Conservation (phyloP, 1,140 invertebrate genomes). For the Brachionus koreanus region DNA sequence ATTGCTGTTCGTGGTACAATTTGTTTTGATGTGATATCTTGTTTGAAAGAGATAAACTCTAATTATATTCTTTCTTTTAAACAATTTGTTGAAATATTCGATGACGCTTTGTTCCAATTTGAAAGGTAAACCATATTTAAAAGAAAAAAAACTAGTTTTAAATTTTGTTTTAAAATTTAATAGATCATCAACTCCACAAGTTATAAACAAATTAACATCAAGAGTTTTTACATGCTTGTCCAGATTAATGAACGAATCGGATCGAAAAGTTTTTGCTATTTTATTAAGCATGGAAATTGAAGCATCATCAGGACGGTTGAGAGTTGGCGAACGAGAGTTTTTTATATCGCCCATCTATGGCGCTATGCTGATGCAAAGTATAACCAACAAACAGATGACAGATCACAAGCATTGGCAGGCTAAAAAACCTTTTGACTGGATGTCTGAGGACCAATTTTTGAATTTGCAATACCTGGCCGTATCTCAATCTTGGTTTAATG, state of each 20-base stretch:
- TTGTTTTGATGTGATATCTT: slow-evolving; percentile 55
- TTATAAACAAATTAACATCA: slow-evolving; percentile 26
- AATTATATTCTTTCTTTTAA: slow-evolving; percentile 54
- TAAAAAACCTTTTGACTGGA: slow-evolving; percentile 60
- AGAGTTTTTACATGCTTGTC: not conserved
- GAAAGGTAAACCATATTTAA: slow-evolving; percentile 51
- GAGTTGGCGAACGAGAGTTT: slow-evolving; percentile 54
- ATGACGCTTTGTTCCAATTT: slow-evolving; percentile 54
- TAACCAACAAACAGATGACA: not conserved
- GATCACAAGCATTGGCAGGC: slow-evolving; percentile 47
- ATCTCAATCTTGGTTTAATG: slow-evolving; percentile 48
- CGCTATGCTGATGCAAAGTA: slow-evolving; percentile 46
- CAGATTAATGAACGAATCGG: slow-evolving; percentile 25
- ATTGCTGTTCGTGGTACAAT: slow-evolving; percentile 55
- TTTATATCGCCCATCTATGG: slow-evolving; percentile 54
- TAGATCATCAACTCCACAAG: slow-evolving; percentile 29
- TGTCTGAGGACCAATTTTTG: slow-evolving; percentile 58
- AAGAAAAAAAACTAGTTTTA: not conserved
- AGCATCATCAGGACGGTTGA: slow-evolving; percentile 47
- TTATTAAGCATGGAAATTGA: slow-evolving; percentile 49
- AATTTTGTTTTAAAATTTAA: not conserved
- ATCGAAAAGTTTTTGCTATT: slow-evolving; percentile 32
- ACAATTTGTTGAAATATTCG: slow-evolving; percentile 52
- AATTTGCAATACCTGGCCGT: slow-evolving; percentile 52
- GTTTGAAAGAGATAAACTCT: slow-evolving; percentile 54